Evolutionary conservation across 2,797 vertebrate genomes (phyloP).

Genomic region (Thalassophryne amazonica): DNA sequence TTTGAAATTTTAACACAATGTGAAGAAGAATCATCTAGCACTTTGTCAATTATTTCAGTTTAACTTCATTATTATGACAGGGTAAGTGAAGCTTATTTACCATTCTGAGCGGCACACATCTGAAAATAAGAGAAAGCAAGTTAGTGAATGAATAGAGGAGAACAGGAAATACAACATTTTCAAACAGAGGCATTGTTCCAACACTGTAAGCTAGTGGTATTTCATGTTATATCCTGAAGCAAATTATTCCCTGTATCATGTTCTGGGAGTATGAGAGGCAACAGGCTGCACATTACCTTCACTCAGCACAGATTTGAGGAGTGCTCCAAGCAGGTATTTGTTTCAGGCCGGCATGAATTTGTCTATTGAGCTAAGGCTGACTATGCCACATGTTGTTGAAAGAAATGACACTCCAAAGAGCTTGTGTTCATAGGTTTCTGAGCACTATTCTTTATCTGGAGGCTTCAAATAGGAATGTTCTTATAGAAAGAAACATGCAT

Average conservation of each 20-base stretch:
- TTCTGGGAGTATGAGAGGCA: conserved; percentile 59
- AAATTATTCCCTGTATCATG: conserved; percentile 66
- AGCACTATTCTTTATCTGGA: conserved; percentile 4
- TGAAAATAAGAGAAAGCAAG: conserved; percentile 75
- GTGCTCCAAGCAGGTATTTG: conserved; percentile 63
- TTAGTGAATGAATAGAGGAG: conserved; percentile 28
- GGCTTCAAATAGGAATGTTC: neutral
- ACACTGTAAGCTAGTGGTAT: conserved; percentile 31
- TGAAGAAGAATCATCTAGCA: too few relatives aligned
- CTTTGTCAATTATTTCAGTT: neutral
- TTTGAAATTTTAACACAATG: neutral
- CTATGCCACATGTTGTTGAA: conserved; percentile 61
- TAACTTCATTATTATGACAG: neutral
- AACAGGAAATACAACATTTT: conserved; percentile 14
- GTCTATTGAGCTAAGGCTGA: conserved; percentile 63
- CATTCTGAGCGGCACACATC: conserved; percentile 77
- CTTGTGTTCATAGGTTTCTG: conserved; percentile 55
- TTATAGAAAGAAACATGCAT: neutral
- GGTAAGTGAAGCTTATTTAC: conserved; percentile 65
- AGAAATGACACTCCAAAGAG: conserved; percentile 64
- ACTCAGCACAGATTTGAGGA: conserved; percentile 77
- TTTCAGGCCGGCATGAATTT: conserved; percentile 75
- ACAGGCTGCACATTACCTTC: conserved; percentile 75
- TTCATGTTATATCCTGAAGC: conserved; percentile 53
- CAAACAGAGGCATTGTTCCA: conserved; percentile 31